Conservation (phyloP, 1,140 invertebrate species). For the Melipona quadrifasciata region DNA sequence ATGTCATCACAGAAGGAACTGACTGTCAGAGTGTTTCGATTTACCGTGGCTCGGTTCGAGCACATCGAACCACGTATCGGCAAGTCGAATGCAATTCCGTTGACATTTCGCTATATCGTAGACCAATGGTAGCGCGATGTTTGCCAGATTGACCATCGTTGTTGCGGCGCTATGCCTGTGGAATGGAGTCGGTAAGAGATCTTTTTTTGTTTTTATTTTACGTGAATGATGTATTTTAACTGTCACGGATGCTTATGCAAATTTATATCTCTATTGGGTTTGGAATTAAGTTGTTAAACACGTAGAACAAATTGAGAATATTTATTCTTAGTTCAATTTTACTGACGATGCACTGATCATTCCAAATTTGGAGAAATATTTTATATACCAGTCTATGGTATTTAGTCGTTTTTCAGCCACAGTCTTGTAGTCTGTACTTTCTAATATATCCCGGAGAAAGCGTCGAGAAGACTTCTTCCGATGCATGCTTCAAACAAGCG, state of each 20-base stretch:
- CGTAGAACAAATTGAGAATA: background rate
- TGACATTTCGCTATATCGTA: constrained; percentile 51
- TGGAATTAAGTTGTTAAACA: background rate
- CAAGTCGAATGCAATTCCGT: constrained; percentile 39
- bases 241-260: too few relatives aligned
- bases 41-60: constrained; percentile 9
- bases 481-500: constrained; percentile 8
- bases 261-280: background rate
- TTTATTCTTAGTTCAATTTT: background rate
- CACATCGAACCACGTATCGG: constrained; percentile 17
- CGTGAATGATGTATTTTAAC: background rate
- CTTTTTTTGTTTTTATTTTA: background rate
- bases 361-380: background rate
- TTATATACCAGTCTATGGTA: background rate
- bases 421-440: constrained; percentile 42
- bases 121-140: constrained; percentile 72
- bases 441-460: constrained; percentile 60
- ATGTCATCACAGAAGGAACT: constrained; percentile 11
- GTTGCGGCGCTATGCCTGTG: constrained; percentile 62
- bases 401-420: constrained; percentile 30
- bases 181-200: constrained; percentile 66
- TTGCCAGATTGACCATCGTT: constrained; percentile 66
- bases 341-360: background rate
- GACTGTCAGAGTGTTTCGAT: background rate
- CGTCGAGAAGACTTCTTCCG: constrained; percentile 34